A percentile compares a stretch with the other conserved stretches of the same genome.
Evolutionary conservation across 2,888 invertebrate genomes (phyloP).

Genomic region (Pterobdella sp.): DNA sequence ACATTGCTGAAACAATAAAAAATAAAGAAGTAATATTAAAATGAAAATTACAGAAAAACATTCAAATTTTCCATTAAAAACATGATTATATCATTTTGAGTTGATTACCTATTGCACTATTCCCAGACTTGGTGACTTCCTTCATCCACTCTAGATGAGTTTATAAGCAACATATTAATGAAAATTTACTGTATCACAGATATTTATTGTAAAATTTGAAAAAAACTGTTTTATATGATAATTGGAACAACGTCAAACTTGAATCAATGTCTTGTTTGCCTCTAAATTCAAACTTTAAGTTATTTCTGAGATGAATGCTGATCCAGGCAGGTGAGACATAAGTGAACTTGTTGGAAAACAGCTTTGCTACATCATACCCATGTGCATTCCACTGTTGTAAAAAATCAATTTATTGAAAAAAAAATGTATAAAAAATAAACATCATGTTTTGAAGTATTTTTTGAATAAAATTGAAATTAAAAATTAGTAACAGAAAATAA

Average conservation of each 20-base stretch:
- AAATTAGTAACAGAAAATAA: no score
- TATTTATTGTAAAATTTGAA: no score
- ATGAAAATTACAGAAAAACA: neutral
- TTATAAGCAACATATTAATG: no score
- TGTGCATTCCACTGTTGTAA: constrained; percentile 80
- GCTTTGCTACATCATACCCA: constrained; percentile 85
- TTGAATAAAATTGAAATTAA: no score
- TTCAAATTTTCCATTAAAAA: no score
- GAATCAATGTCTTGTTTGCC: constrained; percentile 72
- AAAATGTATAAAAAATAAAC: no score
- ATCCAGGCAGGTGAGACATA: constrained; percentile 92
- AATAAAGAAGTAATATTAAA: neutral
- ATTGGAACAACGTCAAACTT: no score
- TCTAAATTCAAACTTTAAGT: constrained; percentile 48
- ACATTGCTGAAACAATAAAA: neutral
- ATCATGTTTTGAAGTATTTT: no score
- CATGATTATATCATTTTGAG: no score
- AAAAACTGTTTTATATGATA: no score
- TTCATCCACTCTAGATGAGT: constrained; percentile 18
- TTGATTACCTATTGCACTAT: constrained; percentile 16
- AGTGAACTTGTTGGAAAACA: constrained; percentile 75
- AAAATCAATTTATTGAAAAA: constrained; percentile 40
- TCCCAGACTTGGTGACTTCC: constrained; percentile 21
- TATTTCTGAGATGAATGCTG: constrained; percentile 63
- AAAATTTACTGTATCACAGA: no score